Base-by-base conservation (phyloP, 2,797 vertebrate genomes). In the Molossus alvarezi region DNA sequence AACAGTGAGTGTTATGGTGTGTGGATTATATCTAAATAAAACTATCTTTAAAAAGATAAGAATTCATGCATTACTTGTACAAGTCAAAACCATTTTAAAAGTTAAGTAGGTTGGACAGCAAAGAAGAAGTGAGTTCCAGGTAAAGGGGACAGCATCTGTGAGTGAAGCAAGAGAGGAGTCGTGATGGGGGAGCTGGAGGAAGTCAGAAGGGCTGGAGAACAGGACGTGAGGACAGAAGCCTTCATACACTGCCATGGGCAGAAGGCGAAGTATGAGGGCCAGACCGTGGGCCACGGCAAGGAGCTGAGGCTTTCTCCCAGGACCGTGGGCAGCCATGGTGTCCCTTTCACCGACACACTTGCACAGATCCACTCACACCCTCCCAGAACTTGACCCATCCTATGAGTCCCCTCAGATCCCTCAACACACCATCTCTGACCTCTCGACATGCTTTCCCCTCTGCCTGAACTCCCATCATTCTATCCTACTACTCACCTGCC, bases 21-120 rank as follows among this genome's bases (percentile, higher is more conserved):
- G 10, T 91, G 33, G 93, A 83, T 87, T 90, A 67, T 33, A 79
- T 57, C 41, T 87, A 88, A 84, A 85, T 94, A 84, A 89, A 91
- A 80, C 27, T 53, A 5, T 21, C 83, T 84, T 18, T 65, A n/a
- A 65, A 57, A 33, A 84, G 60, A 87, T 41, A 60, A 86, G 18
- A 58, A 1, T 25, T 64, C 2, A 2, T 81, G 5, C 7, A 58
- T 64, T 65, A 11, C 37, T 14, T 58, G 25, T 81, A 45, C 25
- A 18, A 69, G 37, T 76, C 57, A 79, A 90, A 91, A 7, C 33
- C 65, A 75, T 67, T 60, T 75, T 75, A 65, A 85, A 90, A 91
- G 48, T 48, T 20, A 62, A 29, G 72, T 73, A 79, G 18, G n/a
- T 73, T 55, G 15, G 25, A 10, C 10, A 51, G 48, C 27, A 72